Evolutionary conservation across 2,113 vertebrate genomes (phyloP).

Genomic region (Platysteira castanea): DNA sequence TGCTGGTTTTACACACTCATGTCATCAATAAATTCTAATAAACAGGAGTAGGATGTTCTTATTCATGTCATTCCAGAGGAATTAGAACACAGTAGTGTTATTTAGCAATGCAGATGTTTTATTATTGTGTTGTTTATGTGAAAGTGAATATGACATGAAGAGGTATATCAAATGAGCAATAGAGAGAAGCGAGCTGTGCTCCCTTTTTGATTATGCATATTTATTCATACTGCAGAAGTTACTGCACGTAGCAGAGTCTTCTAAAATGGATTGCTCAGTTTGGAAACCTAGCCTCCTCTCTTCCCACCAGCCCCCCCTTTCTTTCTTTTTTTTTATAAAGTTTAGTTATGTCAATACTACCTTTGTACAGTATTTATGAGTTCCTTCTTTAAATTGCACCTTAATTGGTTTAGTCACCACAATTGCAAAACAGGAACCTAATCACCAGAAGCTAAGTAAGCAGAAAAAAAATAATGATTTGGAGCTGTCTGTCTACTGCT

Average conservation of each 20-base stretch:
- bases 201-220: slow-evolving; percentile 72
- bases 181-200: slow-evolving; percentile 58
- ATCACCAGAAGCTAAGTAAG: slow-evolving; percentile 61
- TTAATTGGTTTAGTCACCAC: slow-evolving; percentile 71
- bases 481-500: slow-evolving; percentile 29
- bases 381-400: slow-evolving; percentile 68
- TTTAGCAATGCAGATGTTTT: slow-evolving; percentile 75
- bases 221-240: slow-evolving; percentile 69
- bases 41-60: slow-evolving; percentile 70
- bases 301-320: fast-evolving
- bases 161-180: slow-evolving; percentile 68
- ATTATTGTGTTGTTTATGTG: slow-evolving; percentile 72
- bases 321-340: slow-evolving; percentile 12
- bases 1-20: slow-evolving; percentile 64
- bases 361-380: slow-evolving; percentile 71
- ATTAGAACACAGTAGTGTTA: slow-evolving; percentile 74
- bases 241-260: slow-evolving; percentile 33
- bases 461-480: slow-evolving; percentile 62
- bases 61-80: slow-evolving; percentile 69
- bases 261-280: slow-evolving; percentile 64
- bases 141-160: slow-evolving; percentile 68
- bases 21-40: slow-evolving; percentile 75
- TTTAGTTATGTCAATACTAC: slow-evolving; percentile 62
- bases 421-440: slow-evolving; percentile 67
- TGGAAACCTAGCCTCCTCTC: slow-evolving; percentile 25